Evolutionary conservation across 2,888 invertebrate species (phyloP), one percentile per base, ranked within the genome.

Genomic region (Napeogenes inachia): DNA sequence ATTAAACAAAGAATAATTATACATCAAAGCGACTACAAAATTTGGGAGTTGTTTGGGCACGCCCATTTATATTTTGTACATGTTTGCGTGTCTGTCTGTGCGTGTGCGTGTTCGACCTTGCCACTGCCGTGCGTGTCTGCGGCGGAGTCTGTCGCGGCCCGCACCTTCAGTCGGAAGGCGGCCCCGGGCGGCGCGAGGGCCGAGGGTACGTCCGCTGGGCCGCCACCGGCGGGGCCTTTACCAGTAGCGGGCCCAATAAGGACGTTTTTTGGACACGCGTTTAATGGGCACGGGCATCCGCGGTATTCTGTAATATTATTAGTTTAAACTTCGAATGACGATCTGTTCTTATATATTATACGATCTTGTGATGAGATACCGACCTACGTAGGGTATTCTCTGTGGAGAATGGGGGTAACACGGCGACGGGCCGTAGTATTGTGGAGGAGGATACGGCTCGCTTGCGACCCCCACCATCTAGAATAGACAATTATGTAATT

Each of bases 211-310:
- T 87, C 88, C 71, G 75, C 79, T 73, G 88, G 90, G 90, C 91
- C 93, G 91, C 91, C 91, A 91, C 93, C 91, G 89, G 92, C 91
- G 93, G 96, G 96, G 95, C 95, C 94, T 94, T 95, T 96, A 96
- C 96, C 96, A 96, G 96, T 96, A 96, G 95, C 96, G 95, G 96
- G 96, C 94, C 97, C 97, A 97, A 96, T 96, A 96, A 94, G 96
- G 94, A 95, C 97, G 97, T 97, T 97, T 97, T 97, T 97, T 97
- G 97, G 96, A 97, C 96, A 97, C 93, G 96, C 94, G 92, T 96
- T 96, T 93, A 96, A 94, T 91, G 96, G 96, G 93, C 96, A 97
- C 78, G 96, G 95, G 90, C 97, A 96, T 89, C 93, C 92, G 73
- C 89, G 84, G 65, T 89, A 89, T 80, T 90, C 89, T 90, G 82